A percentile compares a stretch with the other conserved stretches of the same genome.
Conservation (phyloP, 2,888 invertebrate species). For the Tetragnatha montana region DNA sequence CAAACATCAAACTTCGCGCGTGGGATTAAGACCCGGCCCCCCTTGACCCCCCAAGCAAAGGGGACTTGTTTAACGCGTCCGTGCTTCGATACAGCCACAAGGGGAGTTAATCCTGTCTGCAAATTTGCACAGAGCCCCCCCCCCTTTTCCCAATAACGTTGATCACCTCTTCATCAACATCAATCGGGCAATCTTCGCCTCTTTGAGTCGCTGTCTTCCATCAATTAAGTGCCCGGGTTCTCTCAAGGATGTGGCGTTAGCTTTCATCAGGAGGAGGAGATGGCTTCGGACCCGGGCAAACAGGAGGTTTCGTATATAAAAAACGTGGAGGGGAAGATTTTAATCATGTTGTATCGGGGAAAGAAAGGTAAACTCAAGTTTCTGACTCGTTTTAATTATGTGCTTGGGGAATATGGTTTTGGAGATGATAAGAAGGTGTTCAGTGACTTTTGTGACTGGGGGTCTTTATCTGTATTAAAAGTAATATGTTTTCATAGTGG, state of each 20-base stretch:
- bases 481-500: too few relatives aligned
- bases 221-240: constrained; percentile 50
- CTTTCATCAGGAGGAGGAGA: background rate
- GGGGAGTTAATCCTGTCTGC: constrained; percentile 59
- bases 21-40: constrained; percentile 21
- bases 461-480: too few relatives aligned
- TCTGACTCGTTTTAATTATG: background rate
- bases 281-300: background rate
- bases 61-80: constrained; percentile 62
- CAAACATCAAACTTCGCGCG: constrained; percentile 48
- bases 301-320: background rate
- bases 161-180: constrained; percentile 67
- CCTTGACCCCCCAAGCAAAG: background rate
- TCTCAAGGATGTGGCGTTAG: background rate
- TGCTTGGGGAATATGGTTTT: background rate
- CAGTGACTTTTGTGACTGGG: too few relatives aligned
- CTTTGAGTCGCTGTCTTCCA: constrained; percentile 54
- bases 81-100: constrained; percentile 48
- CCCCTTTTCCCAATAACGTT: constrained; percentile 58
- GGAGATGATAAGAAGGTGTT: too few relatives aligned
- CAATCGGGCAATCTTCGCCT: constrained; percentile 62
- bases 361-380: background rate
- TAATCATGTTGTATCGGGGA: background rate
- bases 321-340: background rate
- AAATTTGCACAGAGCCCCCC: constrained; percentile 51